Conservation (phyloP, 2,113 vertebrate genomes). For the Rana temporaria region DNA sequence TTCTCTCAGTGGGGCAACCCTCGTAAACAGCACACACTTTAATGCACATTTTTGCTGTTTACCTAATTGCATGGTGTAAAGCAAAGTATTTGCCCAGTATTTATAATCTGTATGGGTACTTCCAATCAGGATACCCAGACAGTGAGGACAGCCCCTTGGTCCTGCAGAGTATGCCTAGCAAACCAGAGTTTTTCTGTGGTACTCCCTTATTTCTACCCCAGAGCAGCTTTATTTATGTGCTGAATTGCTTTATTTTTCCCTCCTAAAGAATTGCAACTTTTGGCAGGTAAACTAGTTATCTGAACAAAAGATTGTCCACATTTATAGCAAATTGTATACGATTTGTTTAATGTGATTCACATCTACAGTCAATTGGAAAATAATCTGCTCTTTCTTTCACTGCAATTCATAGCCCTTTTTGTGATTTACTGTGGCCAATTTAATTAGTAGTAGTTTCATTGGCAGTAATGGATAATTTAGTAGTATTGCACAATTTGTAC, state of each 20-base stretch:
- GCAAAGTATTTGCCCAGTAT: background rate
- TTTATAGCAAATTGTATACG: background rate
- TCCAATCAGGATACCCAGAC: background rate
- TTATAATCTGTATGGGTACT: background rate
- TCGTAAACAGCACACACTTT: constrained; percentile 27
- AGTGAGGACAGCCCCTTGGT: too few relatives aligned
- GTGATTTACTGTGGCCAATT: too few relatives aligned
- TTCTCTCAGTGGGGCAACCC: constrained; percentile 27
- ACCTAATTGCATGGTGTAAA: constrained; percentile 1
- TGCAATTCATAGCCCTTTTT: too few relatives aligned
- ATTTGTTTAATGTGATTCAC: background rate
- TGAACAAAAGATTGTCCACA: background rate
- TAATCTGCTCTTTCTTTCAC: background rate
- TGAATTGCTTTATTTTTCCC: too few relatives aligned
- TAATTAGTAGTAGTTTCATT: too few relatives aligned
- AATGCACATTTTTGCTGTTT: constrained; percentile 3
- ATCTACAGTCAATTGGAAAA: background rate
- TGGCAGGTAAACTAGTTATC: background rate
- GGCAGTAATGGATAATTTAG: too few relatives aligned
- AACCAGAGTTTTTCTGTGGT: too few relatives aligned
- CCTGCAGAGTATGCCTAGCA: too few relatives aligned
- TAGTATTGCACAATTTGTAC: too few relatives aligned
- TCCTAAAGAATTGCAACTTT: too few relatives aligned
- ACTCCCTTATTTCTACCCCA: too few relatives aligned
- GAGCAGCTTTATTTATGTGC: too few relatives aligned